Evolutionary conservation across 2,797 vertebrate genomes (phyloP).

Genomic region (Manis crassicaudata): DNA sequence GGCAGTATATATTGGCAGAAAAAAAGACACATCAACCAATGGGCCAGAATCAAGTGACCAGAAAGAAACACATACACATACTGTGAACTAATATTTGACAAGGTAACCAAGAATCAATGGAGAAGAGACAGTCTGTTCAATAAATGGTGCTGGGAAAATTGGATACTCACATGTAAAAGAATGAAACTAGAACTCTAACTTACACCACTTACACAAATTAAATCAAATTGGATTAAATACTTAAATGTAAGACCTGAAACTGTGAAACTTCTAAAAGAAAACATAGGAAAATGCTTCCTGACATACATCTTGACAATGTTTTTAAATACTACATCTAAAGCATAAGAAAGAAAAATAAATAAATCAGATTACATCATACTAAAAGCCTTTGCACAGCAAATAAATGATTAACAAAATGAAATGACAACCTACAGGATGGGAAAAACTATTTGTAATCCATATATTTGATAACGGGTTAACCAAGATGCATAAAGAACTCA

Average conservation of each 20-base stretch:
- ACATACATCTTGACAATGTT: background rate
- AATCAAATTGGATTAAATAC: background rate
- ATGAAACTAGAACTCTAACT: background rate
- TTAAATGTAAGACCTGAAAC: background rate
- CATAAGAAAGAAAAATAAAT: background rate
- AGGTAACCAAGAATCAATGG: background rate
- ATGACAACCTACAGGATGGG: background rate
- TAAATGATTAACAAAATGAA: background rate
- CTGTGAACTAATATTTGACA: background rate
- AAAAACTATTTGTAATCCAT: background rate
- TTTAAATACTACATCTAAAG: background rate
- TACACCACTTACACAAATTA: background rate
- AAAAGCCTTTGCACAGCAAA: background rate
- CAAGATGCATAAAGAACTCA: background rate
- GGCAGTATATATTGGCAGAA: background rate
- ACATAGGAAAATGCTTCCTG: background rate
- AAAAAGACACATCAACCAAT: background rate
- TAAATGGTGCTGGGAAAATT: background rate
- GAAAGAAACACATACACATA: background rate
- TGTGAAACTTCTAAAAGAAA: background rate
- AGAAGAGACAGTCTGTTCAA: background rate
- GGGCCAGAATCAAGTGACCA: background rate
- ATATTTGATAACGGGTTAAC: background rate
- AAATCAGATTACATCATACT: background rate
- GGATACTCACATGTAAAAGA: background rate